Evolutionary conservation across 2,797 vertebrate species (phyloP), one percentile per base, ranked within the genome.

Genomic region (Amblyopsis hoosieri): DNA sequence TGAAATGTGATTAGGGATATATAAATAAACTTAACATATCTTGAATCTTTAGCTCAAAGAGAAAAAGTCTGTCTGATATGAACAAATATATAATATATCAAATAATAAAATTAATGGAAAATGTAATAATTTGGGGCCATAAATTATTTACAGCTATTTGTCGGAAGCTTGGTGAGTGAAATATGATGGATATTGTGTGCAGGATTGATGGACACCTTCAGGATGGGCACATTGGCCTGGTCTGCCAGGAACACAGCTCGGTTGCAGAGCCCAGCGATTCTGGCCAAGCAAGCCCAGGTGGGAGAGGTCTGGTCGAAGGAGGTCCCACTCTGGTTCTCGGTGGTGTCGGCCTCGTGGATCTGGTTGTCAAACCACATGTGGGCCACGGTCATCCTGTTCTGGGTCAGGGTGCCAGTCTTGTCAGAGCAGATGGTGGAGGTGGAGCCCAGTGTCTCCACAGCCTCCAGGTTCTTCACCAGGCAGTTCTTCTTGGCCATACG

Each of bases 401-500:
- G 95, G 49, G 95, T 97, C 72, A 97, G 89, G 33, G 95, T 96
- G 48, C 95, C 95, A 0, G 95, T 97, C 83, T 96, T 97, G 89
- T 97, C 95, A 0, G 95, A 97, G 77, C 95, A 97, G 80, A 97
- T 97, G 82, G 95, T 97, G 64, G 95, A 97, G 0, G 95, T 97
- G 69, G 95, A 97, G 45, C 97, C 97, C 64, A 99, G 78, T 0
- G 97, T 99, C 82, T 99, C 97, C 3, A 99, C 97, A 0, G 96
- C 96, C 81, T 99, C 97, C 42, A 99, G 52, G 85, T 98, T 98
- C 90, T 99, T 99, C 60, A 99, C 97, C 72, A 99, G 81, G 75
- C 97, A 99, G 92, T 99, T 99, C 79, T 98, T 99, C 76, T 96
- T 94, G 12, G 97, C 97, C 97, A 99, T 99, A 14, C 97, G 95